These are phyloP conservation scores for Seriola quinqueradiata DNA, from an alignment of 2,113 vertebrate species.

Conservation along the genomic window DNA sequence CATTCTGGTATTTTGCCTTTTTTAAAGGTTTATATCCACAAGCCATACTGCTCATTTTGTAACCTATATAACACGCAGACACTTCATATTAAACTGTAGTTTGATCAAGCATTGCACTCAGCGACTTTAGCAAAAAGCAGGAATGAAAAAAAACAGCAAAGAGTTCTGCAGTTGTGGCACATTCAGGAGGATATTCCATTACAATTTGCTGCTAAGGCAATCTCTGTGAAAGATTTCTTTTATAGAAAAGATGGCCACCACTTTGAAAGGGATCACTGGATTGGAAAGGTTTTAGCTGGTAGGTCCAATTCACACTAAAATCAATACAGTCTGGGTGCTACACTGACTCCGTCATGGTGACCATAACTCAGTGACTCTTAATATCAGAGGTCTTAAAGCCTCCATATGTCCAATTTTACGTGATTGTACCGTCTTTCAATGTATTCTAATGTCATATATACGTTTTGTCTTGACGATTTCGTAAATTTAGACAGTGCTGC, in stretches of 20 bases:
- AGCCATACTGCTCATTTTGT: not conserved
- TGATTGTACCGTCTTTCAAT: not conserved
- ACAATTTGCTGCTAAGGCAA: slow-evolving; percentile 29
- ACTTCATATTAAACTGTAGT: slow-evolving; percentile 39
- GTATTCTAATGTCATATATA: not conserved
- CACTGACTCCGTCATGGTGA: not conserved
- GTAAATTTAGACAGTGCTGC: not conserved
- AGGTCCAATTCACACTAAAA: slow-evolving; percentile 13
- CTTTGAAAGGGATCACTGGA: slow-evolving; percentile 26
- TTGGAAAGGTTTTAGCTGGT: slow-evolving; percentile 24
- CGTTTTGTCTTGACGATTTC: too few relatives aligned
- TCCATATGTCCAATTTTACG: not conserved
- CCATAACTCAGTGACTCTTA: not conserved
- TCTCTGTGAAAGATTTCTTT: slow-evolving; percentile 20
- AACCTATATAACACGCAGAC: not conserved
- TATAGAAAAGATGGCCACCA: slow-evolving; percentile 9
- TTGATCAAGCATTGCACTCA: slow-evolving; percentile 49
- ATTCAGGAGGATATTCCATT: slow-evolving; percentile 42
- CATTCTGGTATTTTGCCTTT: not conserved
- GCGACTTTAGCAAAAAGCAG: slow-evolving; percentile 23
- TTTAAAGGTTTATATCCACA: slow-evolving; percentile 23
- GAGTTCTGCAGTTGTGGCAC: slow-evolving; percentile 32
- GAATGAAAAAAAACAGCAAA: not conserved
- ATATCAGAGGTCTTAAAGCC: not conserved
- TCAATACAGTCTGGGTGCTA: not conserved